phyloP scores from a whole-genome alignment of 2,113 vertebrate genomes.

The Scomber colias region DNA sequence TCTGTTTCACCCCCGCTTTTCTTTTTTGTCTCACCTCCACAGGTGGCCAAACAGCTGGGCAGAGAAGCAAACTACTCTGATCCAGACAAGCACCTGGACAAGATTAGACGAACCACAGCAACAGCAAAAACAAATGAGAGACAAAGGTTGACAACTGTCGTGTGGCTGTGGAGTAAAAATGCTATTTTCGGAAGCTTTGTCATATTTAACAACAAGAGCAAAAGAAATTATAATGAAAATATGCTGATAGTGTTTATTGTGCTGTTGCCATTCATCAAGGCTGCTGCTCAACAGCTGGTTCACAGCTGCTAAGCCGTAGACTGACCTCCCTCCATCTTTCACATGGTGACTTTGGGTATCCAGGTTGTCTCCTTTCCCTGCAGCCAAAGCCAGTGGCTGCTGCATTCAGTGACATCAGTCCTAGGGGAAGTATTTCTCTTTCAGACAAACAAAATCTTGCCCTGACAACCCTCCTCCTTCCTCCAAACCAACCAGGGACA shows the following conservation, averaged over 20 bases:
- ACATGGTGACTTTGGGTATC: neutral
- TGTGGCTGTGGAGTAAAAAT: conserved; percentile 1
- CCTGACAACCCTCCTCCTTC: neutral
- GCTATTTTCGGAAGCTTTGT: neutral
- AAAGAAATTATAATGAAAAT: neutral
- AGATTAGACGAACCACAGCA: conserved; percentile 30
- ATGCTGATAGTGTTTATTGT: neutral
- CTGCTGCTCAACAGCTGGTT: conserved; percentile 9
- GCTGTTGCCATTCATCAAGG: neutral
- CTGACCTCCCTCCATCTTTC: neutral
- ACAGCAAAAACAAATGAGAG: conserved; percentile 44
- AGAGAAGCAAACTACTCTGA: conserved; percentile 47
- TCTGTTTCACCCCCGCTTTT: neutral
- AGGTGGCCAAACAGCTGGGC: conserved; percentile 72
- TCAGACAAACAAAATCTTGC: neutral
- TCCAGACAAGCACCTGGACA: conserved; percentile 61
- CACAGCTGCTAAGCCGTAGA: neutral
- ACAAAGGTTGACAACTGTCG: conserved; percentile 11
- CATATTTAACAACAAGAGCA: neutral
- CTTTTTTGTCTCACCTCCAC: conserved; percentile 59
- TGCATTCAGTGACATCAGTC: conserved; percentile 4
- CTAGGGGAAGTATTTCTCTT: neutral
- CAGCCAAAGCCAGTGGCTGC: conserved; percentile 10
- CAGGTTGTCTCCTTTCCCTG: conserved; percentile 11
- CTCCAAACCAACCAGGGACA: conserved; percentile 7